Conservation (phyloP, 2,797 vertebrate species). For the Epinephelus malabaricus region DNA sequence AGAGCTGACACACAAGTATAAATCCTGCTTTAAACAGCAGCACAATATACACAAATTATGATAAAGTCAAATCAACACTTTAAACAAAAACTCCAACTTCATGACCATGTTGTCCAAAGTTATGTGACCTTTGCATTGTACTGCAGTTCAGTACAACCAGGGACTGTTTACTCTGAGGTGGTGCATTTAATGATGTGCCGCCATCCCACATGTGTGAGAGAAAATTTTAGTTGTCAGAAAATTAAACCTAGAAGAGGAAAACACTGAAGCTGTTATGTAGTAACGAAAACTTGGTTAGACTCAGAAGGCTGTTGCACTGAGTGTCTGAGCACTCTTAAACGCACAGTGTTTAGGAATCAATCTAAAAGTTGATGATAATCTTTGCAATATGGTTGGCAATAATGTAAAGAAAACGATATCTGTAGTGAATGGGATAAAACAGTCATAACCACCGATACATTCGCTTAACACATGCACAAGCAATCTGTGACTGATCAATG, state of each 20-base stretch:
- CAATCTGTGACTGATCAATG: conserved; percentile 12
- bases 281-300: not conserved
- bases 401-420: not conserved
- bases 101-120: no score
- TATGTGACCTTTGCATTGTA: no score
- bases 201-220: no score
- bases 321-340: not conserved
- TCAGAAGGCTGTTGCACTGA: not conserved
- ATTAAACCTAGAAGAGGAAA: not conserved
- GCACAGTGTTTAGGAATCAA: not conserved
- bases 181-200: no score
- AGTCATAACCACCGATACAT: not conserved
- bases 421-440: not conserved
- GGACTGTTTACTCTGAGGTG: no score
- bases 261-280: not conserved
- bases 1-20: no score
- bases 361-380: not conserved
- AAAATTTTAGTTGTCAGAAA: not conserved
- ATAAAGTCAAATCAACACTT: no score
- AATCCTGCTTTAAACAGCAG: no score
- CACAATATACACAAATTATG: no score
- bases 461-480: not conserved
- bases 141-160: no score
- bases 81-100: no score
- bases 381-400: not conserved